Percentiles rank a stretch among this genome's conserved stretches.
Conservation (phyloP, 2,888 invertebrate genomes). For the Patella caerulea region DNA sequence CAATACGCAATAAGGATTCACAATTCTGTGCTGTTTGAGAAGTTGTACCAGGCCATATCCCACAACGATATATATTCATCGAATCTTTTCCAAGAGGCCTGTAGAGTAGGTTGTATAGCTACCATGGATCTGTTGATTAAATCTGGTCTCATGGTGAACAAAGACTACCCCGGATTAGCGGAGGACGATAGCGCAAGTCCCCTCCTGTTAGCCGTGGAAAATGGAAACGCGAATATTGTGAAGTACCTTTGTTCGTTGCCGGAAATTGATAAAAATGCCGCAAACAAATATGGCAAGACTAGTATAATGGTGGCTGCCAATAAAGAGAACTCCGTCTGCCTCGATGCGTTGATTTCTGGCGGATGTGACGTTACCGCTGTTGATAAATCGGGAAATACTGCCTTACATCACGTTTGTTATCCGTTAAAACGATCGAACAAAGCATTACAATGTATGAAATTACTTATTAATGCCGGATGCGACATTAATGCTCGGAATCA, state of each 20-base stretch:
- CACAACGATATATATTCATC: too few species aligned
- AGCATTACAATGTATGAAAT: neutral
- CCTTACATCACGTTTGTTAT: conserved; percentile 3
- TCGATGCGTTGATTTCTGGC: neutral
- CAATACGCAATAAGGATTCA: too few species aligned
- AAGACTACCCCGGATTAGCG: too few species aligned
- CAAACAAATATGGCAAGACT: neutral
- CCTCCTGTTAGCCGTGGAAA: neutral
- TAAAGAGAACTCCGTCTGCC: conserved; percentile 2
- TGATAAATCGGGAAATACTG: conserved; percentile 1
- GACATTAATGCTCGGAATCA: neutral
- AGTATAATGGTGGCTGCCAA: neutral
- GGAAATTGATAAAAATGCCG: neutral
- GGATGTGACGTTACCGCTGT: conserved; percentile 5
- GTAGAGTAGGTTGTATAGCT: too few species aligned
- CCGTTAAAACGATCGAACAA: neutral
- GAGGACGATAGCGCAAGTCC: neutral
- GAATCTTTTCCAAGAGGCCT: too few species aligned
- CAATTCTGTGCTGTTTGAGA: too few species aligned
- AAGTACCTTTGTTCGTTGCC: neutral
- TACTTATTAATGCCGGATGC: neutral
- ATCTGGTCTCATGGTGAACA: too few species aligned
- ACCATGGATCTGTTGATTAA: too few species aligned
- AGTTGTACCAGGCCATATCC: too few species aligned
- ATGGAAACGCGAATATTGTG: neutral